These are phyloP conservation scores for Melanerpes formicivorus DNA, from an alignment of 2,113 vertebrate species.

Conservation along the genomic window DNA sequence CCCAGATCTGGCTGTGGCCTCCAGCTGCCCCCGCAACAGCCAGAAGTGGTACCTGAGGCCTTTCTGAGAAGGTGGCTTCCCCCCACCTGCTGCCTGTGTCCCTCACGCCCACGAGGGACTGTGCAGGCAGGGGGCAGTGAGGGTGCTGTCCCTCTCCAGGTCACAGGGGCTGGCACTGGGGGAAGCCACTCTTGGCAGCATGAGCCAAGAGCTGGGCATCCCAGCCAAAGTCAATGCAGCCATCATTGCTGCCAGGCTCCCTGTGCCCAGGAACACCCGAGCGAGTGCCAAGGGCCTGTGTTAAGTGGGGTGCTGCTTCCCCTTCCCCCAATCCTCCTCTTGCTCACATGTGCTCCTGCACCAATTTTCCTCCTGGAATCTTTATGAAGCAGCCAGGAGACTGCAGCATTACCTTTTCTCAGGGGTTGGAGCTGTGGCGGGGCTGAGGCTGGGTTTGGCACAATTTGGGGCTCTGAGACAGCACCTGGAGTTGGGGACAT, in stretches of 20 bases:
- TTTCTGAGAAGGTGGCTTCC: too few species aligned
- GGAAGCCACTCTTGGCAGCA: background rate
- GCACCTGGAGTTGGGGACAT: background rate
- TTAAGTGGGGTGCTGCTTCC: background rate
- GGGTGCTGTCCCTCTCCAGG: background rate
- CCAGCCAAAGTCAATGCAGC: constrained; percentile 46
- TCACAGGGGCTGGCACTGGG: rapidly evolving
- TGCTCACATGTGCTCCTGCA: background rate
- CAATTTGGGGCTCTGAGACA: background rate
- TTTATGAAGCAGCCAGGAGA: background rate
- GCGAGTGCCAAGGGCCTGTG: background rate
- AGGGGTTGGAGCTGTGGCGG: rapidly evolving
- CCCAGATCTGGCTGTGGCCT: background rate
- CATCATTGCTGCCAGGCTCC: background rate
- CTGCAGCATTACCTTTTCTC: background rate
- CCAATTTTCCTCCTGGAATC: background rate
- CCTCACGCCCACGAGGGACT: rapidly evolving
- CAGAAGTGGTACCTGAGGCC: background rate
- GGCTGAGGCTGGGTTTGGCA: background rate
- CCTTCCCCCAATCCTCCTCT: background rate
- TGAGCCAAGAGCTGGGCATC: background rate
- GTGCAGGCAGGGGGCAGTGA: background rate
- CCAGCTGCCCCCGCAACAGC: background rate
- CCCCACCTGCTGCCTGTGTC: background rate
- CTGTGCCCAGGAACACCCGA: background rate